Evolutionary conservation across 2,888 invertebrate genomes (phyloP).

Genomic region (Cetonia aurata): DNA sequence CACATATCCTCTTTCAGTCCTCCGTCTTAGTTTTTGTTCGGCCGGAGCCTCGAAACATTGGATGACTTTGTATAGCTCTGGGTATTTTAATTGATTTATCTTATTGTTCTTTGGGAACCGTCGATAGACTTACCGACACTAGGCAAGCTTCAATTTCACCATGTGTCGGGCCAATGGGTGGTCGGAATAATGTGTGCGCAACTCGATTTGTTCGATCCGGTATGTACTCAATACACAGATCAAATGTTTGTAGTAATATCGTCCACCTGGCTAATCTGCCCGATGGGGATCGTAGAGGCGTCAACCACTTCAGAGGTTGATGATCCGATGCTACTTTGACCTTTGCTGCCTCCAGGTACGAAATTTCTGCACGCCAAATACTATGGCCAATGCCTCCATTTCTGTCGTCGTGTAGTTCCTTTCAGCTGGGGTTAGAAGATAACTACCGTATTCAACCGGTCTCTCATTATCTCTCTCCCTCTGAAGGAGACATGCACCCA

Average conservation of each 20-base stretch:
- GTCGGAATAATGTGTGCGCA: conserved; percentile 48
- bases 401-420: conserved; percentile 59
- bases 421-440: conserved; percentile 47
- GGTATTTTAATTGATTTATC: neutral
- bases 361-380: conserved; percentile 60
- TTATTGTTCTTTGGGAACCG: no score
- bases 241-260: conserved; percentile 45
- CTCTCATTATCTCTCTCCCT: conserved; percentile 10
- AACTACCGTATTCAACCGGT: conserved; percentile 35
- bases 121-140: neutral
- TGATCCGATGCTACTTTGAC: conserved; percentile 66
- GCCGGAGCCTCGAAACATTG: neutral
- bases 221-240: no score
- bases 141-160: neutral
- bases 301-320: conserved; percentile 65
- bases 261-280: conserved; percentile 65
- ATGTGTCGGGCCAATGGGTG: neutral
- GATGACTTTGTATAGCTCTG: neutral
- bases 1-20: neutral
- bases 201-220: neutral
- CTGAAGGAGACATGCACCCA: neutral
- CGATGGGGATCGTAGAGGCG: conserved; percentile 60
- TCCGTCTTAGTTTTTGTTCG: neutral
- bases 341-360: conserved; percentile 60
- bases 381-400: conserved; percentile 52